Percentiles rank a stretch among this genome's conserved stretches.
These are phyloP conservation scores for Gymnodraco acuticeps DNA, from an alignment of 2,797 vertebrate genomes.

Conservation along the genomic window DNA sequence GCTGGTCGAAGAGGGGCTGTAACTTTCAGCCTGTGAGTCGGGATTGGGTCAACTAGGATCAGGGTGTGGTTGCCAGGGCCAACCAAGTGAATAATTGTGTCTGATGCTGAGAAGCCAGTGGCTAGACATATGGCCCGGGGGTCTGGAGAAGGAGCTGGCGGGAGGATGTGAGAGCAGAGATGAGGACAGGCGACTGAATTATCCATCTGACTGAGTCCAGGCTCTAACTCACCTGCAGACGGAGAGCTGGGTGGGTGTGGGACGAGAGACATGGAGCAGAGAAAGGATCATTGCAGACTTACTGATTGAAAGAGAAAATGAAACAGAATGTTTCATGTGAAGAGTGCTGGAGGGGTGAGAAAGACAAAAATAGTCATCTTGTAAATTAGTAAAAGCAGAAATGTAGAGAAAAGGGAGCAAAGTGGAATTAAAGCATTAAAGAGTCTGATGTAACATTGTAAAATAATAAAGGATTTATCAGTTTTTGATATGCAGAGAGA, in stretches of 20 bases:
- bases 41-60: slow-evolving; percentile 36
- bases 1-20: not conserved
- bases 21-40: too few relatives aligned
- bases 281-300: not conserved
- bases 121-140: slow-evolving; percentile 72
- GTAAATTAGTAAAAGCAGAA: slow-evolving; percentile 1
- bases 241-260: slow-evolving; percentile 1
- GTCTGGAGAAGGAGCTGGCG: slow-evolving; percentile 29
- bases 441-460: not conserved
- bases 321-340: not conserved
- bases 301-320: slow-evolving; percentile 13
- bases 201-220: slow-evolving; percentile 37
- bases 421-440: not conserved
- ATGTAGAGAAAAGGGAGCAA: not conserved
- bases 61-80: slow-evolving; percentile 41
- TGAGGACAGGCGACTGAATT: slow-evolving; percentile 21
- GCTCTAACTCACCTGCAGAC: slow-evolving; percentile 39
- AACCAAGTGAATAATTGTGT: slow-evolving; percentile 58
- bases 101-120: slow-evolving; percentile 58
- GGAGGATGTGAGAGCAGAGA: slow-evolving; percentile 18
- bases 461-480: too few relatives aligned
- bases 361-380: not conserved
- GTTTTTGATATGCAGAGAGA: not conserved
- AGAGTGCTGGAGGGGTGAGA: not conserved
- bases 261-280: not conserved